Evolutionary conservation across 2,113 vertebrate genomes (phyloP).

Genomic region (Coptodon bakossiorum): DNA sequence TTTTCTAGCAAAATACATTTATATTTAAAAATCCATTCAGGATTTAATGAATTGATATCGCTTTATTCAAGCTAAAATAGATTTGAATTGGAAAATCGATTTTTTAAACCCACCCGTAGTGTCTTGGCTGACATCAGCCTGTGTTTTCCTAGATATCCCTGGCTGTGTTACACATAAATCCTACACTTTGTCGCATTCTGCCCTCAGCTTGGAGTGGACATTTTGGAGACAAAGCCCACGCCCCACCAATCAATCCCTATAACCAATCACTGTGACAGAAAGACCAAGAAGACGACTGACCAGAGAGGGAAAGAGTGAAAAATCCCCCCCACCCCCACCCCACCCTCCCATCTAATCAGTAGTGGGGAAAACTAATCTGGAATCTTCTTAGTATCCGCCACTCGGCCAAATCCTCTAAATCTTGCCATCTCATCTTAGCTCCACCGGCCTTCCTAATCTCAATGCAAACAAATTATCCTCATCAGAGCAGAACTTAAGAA

Average conservation of each 20-base stretch:
- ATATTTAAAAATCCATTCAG: neutral
- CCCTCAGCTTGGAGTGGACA: neutral
- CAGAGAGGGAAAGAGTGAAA: slow-evolving; percentile 18
- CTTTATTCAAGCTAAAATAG: neutral
- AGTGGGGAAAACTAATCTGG: slow-evolving; percentile 66
- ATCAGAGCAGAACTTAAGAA: slow-evolving; percentile 56
- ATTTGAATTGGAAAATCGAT: neutral
- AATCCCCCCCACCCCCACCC: neutral
- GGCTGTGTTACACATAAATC: slow-evolving; percentile 26
- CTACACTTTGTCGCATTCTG: neutral
- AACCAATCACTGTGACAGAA: slow-evolving; percentile 20
- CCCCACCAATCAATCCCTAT: neutral
- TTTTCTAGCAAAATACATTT: neutral
- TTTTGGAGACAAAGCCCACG: slow-evolving; percentile 25
- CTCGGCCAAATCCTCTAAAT: slow-evolving; percentile 72
- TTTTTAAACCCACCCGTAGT: neutral
- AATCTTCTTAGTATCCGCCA: slow-evolving; percentile 70
- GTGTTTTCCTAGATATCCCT: slow-evolving; percentile 32
- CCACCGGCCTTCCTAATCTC: slow-evolving; percentile 68
- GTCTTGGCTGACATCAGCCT: neutral
- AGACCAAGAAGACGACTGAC: slow-evolving; percentile 3
- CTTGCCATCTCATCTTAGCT: slow-evolving; percentile 74
- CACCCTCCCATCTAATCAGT: slow-evolving; percentile 60
- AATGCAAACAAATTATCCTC: slow-evolving; percentile 72
- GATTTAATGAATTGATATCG: neutral